Evolutionary conservation across 2,113 vertebrate species (phyloP).

Genomic region (Sturnus vulgaris): DNA sequence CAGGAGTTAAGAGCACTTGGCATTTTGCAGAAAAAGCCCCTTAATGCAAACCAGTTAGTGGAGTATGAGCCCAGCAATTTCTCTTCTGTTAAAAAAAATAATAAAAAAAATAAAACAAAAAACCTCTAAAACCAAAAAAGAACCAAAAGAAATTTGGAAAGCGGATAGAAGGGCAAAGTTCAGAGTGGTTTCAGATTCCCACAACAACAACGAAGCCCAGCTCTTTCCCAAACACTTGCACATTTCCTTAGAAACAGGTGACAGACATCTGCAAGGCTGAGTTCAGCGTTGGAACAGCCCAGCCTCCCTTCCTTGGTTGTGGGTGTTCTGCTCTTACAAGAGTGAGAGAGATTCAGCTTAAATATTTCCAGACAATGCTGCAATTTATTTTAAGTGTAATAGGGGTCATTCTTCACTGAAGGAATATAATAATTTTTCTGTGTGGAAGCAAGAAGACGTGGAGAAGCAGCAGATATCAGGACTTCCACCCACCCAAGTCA

Average conservation of each 20-base stretch:
- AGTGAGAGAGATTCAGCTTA: constrained; percentile 36
- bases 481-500: not conserved
- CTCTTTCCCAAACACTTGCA: constrained; percentile 58
- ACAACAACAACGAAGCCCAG: constrained; percentile 42
- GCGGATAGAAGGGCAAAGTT: constrained; percentile 42
- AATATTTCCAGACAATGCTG: constrained; percentile 59
- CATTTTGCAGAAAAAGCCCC: not conserved
- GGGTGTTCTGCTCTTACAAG: constrained; percentile 53
- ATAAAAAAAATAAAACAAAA: not conserved
- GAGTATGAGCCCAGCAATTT: constrained; percentile 11
- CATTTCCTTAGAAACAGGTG: constrained; percentile 68
- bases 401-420: constrained; percentile 43
- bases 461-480: not conserved
- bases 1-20: not conserved
- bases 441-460: constrained; percentile 5
- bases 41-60: constrained; percentile 37
- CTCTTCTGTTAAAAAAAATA: not conserved
- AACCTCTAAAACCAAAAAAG: not conserved
- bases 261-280: constrained; percentile 62
- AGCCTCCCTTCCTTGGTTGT: constrained; percentile 39
- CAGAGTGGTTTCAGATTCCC: constrained; percentile 58
- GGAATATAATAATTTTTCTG: constrained; percentile 27
- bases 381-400: constrained; percentile 38
- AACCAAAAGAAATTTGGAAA: constrained; percentile 27
- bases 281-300: constrained; percentile 24